Base-by-base conservation (phyloP, 1,140 invertebrate genomes). In the Mactra quadrangularis region DNA sequence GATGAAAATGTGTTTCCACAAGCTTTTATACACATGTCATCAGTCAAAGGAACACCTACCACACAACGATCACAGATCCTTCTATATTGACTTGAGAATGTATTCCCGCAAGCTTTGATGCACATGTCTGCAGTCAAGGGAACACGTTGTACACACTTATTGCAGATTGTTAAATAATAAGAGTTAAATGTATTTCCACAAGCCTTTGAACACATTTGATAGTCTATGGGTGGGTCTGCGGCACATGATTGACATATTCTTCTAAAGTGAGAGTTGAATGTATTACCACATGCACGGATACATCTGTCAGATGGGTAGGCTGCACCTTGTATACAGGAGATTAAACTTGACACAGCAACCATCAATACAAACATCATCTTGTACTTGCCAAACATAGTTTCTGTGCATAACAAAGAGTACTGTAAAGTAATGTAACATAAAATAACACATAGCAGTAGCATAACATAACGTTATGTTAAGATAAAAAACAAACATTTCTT, bases 91-190 rank as follows among this genome's bases (percentile, higher is more conserved):
- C 33, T 27, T 17, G 27, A 52, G 1, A 71, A 71, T 29, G 68
- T 71, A 22, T 71, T 71, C 4, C 68, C 68, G n/a, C 68, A 71
- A 17, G 68, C 45, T 33, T 71, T 25, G 19, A 71, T 71, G n/a
- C 68, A 71, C 68, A 71, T 71, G 6, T 15, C 15, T 19, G 15
- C 68, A 7, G 68, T 52, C 4, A 27, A 6, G 19, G 68, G 45
- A n/a, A 53, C 45, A 29, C 33, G 45, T 2, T 1, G 7, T 33
- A 71, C 47, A 35, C 68, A 71, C 15, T 11, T 31, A 13, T 71
- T 52, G 41, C 68, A 71, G n/a, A 71, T 71, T 31, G 29, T 38
- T 22, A 9, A n/a, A 38, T n/a, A 29, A 45, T 71, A 71, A 25
- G 35, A 45, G 19, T 13, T 52, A 53, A 52, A 71, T 25, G 68